A percentile compares a stretch with the other conserved stretches of the same genome.
Conservation (phyloP, 53 echinoderm and acorn worm species). For the Echinometra lucunter region DNA sequence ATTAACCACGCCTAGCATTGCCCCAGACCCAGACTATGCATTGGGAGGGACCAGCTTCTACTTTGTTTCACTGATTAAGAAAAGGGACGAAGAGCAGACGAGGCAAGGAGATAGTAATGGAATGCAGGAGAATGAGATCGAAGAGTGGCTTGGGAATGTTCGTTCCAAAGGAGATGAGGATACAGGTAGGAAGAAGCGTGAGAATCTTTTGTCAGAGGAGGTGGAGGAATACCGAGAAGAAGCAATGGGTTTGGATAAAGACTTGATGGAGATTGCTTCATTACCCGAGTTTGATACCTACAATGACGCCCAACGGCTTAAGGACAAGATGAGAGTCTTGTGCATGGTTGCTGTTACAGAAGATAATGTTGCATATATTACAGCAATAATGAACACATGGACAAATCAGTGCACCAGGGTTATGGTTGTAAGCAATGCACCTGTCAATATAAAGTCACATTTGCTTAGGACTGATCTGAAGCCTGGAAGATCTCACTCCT, state of each 20-base stretch:
- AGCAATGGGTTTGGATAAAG: neutral
- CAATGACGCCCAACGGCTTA: constrained; percentile 69
- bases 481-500: constrained; percentile 56
- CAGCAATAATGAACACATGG: constrained; percentile 76
- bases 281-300: constrained; percentile 76
- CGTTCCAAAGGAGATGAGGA: neutral
- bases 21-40: constrained; percentile 4
- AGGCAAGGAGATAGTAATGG: neutral
- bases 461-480: constrained; percentile 64
- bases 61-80: constrained; percentile 31
- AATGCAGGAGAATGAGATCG: neutral
- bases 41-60: constrained; percentile 61
- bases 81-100: neutral
- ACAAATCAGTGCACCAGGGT: constrained; percentile 76
- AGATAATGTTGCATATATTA: constrained; percentile 47
- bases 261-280: neutral
- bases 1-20: neutral
- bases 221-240: neutral
- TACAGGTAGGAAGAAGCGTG: neutral
- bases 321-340: constrained; percentile 73
- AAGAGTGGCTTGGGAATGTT: neutral
- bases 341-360: constrained; percentile 73
- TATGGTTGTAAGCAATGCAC: constrained; percentile 72
- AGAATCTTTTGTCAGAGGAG: neutral
- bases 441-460: constrained; percentile 22